Conservation (phyloP, 92 coral and sea anemone genomes). For the Hydrozoanthus gracilis region DNA sequence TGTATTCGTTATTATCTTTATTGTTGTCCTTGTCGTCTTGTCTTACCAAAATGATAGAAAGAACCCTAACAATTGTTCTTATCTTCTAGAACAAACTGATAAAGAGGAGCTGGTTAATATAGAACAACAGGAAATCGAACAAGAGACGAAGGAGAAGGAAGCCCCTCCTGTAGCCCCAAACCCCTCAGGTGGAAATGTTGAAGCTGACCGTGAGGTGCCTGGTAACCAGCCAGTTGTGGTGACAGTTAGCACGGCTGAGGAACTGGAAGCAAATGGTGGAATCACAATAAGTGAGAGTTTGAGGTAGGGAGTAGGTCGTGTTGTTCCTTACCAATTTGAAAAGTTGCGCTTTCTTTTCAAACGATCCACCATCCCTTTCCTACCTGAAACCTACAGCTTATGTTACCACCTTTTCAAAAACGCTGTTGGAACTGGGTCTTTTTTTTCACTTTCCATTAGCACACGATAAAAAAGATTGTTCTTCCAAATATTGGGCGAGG, state of each 20-base stretch:
- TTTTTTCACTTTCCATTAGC: too few relatives aligned
- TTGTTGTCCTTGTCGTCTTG: neutral
- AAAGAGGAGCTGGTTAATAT: neutral
- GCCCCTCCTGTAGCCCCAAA: neutral
- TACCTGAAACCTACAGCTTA: too few relatives aligned
- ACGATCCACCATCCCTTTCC: too few relatives aligned
- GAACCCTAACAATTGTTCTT: neutral
- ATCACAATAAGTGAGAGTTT: conserved; percentile 90
- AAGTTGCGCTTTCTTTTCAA: too few relatives aligned
- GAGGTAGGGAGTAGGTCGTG: conserved; percentile 61
- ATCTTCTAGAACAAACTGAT: neutral
- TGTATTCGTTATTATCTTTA: too few relatives aligned
- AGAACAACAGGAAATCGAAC: neutral
- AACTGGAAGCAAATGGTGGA: conserved; percentile 50
- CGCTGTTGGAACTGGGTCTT: too few relatives aligned
- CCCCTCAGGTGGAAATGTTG: neutral
- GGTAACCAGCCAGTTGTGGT: conserved; percentile 70
- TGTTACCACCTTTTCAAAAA: too few relatives aligned
- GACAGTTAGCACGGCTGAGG: conserved; percentile 73
- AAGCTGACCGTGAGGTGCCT: conserved; percentile 11
- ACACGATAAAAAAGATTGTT: too few relatives aligned
- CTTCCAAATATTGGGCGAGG: too few relatives aligned
- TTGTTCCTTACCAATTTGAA: too few relatives aligned
- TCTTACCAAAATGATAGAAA: conserved; percentile 5
- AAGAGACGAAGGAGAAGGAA: conserved; percentile 9